Evolutionary conservation across 2,888 invertebrate species (phyloP), one percentile per base, ranked within the genome.

Genomic region (Agrochola litura): DNA sequence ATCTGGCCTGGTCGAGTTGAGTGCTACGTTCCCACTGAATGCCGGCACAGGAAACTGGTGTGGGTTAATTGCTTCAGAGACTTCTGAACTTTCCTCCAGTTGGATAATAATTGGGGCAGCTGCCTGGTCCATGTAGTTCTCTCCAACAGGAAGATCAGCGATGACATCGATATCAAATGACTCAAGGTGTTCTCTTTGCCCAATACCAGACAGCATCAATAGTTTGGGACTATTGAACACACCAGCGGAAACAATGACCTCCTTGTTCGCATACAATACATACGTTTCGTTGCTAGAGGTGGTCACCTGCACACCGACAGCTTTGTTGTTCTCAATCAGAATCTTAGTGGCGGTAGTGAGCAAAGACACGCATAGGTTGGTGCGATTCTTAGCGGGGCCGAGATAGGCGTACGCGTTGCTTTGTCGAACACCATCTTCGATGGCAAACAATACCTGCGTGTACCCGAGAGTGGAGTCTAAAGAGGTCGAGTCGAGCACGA

Each of bases 1-100:
- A 25, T 90, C 86, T 16, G 91, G 81, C n/a, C 79, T 79, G 22
- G 80, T 72, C 9, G 76, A 82, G 54, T 91, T 78, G 5, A 89
- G 69, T 5, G 89, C 80, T 8, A 76, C 85, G 54, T 86, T 89
- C 1, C 89, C 89, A 8, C 65, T 79, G 6, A 88, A 82, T 5
- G 73, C 16, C 0, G 87, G 88, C 9, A 61, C 73, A 37, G 89
- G 90, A 65, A 88, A 89, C 30, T 67, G 41, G 6, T 79, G 73
- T 0, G 89, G 89, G 54, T 91, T 85, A 61, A 52, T 0, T 2
- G 58, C 1, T 60, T 16, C 80, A 60, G 82, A 49, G 3, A 46
- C 37, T 22, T 41, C 30, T 12, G 46, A 41, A 25, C 46, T 73
- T 30, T 65, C 49, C 0, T 80, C 79, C 49, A 83, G n/a, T 52